phyloP scores from a whole-genome alignment of 2,888 invertebrate genomes.

The Argynnis bischoffii region DNA sequence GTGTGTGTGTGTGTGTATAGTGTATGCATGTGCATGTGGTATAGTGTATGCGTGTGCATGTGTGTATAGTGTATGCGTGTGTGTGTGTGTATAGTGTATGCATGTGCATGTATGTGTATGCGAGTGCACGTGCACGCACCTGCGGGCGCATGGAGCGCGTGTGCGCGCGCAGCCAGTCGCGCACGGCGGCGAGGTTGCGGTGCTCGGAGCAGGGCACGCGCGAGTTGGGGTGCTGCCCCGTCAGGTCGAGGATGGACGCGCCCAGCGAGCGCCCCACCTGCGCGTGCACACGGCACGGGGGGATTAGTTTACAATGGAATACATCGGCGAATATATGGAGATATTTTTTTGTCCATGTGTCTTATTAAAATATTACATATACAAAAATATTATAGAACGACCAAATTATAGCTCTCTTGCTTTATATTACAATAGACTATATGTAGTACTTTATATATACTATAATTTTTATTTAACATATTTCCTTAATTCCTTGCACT shows the following conservation, averaged over 20 bases:
- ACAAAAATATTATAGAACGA: too few relatives aligned
- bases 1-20: too few relatives aligned
- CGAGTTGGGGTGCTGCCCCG: constrained; percentile 90
- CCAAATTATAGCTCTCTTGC: too few relatives aligned
- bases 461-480: too few relatives aligned
- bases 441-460: too few relatives aligned
- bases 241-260: constrained; percentile 91
- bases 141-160: constrained; percentile 67
- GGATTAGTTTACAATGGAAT: too few relatives aligned
- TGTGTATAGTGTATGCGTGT: neutral
- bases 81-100: too few relatives aligned
- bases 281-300: neutral
- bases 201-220: constrained; percentile 91
- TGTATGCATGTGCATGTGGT: neutral
- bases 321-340: too few relatives aligned
- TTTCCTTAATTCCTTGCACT: too few relatives aligned
- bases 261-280: constrained; percentile 93
- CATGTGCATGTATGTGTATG: neutral
- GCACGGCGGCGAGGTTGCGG: constrained; percentile 85
- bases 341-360: too few relatives aligned
- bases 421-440: too few relatives aligned
- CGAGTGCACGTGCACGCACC: constrained; percentile 51
- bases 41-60: neutral
- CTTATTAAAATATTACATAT: too few relatives aligned
- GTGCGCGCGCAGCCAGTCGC: constrained; percentile 84